A percentile compares a stretch with the other conserved stretches of the same genome.
Evolutionary conservation across 1,140 invertebrate species (phyloP).

Genomic region (Calephelis nemesis): DNA sequence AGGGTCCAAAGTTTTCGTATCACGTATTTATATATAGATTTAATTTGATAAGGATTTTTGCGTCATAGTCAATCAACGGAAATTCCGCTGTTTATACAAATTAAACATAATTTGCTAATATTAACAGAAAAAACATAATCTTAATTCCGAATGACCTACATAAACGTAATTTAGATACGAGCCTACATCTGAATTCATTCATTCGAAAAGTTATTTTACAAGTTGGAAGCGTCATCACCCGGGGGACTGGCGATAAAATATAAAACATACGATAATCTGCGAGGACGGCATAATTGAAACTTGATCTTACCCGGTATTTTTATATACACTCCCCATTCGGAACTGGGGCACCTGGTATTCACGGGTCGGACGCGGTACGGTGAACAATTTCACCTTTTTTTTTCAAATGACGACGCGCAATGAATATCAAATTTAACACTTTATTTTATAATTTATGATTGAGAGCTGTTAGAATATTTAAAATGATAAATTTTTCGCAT

Average conservation of each 20-base stretch:
- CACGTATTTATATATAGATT: too few relatives aligned
- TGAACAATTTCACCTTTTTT: conserved; percentile 63
- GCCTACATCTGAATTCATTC: background rate
- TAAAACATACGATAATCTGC: conserved; percentile 9
- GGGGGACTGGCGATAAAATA: conserved; percentile 1
- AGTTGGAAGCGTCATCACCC: background rate
- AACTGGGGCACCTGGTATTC: conserved; percentile 42
- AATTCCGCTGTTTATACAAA: too few relatives aligned
- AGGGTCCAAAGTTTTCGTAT: too few relatives aligned
- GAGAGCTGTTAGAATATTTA: conserved; percentile 2
- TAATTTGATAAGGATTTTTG: too few relatives aligned
- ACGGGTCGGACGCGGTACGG: conserved; percentile 38
- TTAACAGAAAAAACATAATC: too few relatives aligned
- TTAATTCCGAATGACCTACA: background rate
- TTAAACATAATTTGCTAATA: too few relatives aligned
- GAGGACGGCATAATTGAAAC: conserved; percentile 7
- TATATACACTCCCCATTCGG: conserved; percentile 29
- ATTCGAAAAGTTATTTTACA: background rate
- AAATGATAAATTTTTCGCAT: background rate
- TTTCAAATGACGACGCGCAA: conserved; percentile 46
- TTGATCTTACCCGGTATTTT: conserved; percentile 22
- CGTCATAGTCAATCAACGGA: too few relatives aligned
- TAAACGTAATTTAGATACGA: background rate
- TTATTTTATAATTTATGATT: conserved; percentile 33
- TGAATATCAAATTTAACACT: conserved; percentile 59